Percentiles rank a stretch among this genome's conserved stretches.
phyloP scores from a whole-genome alignment of 2,113 vertebrate species.

The Gnathonemus echidnorhynchus region DNA sequence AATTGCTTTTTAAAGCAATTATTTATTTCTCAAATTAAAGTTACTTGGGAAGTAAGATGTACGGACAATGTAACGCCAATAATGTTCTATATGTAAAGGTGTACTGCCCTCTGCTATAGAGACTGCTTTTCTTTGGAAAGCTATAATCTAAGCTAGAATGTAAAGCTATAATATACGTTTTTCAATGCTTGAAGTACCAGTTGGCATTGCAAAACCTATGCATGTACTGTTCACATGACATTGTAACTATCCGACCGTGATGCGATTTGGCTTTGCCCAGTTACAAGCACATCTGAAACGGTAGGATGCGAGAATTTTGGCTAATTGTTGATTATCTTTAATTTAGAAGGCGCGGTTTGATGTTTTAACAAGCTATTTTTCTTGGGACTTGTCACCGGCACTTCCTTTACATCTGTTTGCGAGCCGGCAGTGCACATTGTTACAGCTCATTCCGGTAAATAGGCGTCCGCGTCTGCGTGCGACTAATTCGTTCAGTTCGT shows the following conservation, averaged over 20 bases:
- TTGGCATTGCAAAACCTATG: conserved; percentile 29
- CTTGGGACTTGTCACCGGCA: neutral
- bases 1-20: neutral
- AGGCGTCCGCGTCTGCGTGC: neutral
- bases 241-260: conserved; percentile 17
- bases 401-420: neutral
- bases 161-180: no score
- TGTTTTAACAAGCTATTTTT: neutral
- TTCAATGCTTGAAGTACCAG: conserved; percentile 36
- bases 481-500: neutral
- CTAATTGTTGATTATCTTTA: neutral
- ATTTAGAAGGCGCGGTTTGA: neutral
- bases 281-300: conserved; percentile 5
- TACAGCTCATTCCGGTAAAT: neutral
- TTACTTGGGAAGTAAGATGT: neutral
- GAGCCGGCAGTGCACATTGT: neutral
- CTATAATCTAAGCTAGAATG: conserved; percentile 28
- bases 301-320: neutral
- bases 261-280: conserved; percentile 27
- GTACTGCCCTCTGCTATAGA: conserved; percentile 23
- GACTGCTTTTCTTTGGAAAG: neutral
- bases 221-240: conserved; percentile 36
- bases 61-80: neutral
- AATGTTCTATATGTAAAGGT: neutral
- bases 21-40: neutral